Conservation (phyloP, 2,113 vertebrate species). For the Phodopus roborovskii region DNA sequence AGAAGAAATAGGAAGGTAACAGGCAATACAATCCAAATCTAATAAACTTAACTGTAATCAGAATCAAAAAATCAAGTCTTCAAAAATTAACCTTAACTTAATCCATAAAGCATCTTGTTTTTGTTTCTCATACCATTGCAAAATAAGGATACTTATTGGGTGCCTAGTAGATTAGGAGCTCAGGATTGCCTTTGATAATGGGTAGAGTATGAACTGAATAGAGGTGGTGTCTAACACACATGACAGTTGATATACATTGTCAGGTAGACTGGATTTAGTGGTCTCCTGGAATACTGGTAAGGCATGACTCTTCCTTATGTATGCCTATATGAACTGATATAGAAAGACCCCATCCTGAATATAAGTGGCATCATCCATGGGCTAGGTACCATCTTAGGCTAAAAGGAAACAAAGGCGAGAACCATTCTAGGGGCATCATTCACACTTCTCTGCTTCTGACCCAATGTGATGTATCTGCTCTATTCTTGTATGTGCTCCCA, state of each 20-base stretch:
- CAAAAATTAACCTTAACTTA: slow-evolving; percentile 2
- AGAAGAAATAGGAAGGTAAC: neutral
- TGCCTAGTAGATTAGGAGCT: neutral
- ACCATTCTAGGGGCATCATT: neutral
- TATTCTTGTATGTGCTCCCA: neutral
- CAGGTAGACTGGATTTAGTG: neutral
- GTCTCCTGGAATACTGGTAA: neutral
- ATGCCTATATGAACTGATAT: neutral
- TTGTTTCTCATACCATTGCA: neutral
- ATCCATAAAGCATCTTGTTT: neutral
- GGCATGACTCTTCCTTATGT: neutral
- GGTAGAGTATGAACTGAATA: neutral
- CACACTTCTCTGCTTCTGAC: neutral
- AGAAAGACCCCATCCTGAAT: neutral
- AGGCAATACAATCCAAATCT: neutral
- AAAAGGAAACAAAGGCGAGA: neutral
- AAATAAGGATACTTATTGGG: neutral
- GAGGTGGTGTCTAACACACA: neutral
- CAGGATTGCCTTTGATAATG: neutral
- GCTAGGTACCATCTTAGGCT: no score
- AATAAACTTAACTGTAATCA: slow-evolving; percentile 1
- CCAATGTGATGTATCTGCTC: neutral
- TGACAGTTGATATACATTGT: neutral
- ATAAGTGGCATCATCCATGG: neutral
- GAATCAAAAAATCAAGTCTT: neutral